A percentile compares a stretch with the other conserved stretches of the same genome.
phyloP scores from a whole-genome alignment of 2,797 vertebrate species.

The Microchirus variegatus region DNA sequence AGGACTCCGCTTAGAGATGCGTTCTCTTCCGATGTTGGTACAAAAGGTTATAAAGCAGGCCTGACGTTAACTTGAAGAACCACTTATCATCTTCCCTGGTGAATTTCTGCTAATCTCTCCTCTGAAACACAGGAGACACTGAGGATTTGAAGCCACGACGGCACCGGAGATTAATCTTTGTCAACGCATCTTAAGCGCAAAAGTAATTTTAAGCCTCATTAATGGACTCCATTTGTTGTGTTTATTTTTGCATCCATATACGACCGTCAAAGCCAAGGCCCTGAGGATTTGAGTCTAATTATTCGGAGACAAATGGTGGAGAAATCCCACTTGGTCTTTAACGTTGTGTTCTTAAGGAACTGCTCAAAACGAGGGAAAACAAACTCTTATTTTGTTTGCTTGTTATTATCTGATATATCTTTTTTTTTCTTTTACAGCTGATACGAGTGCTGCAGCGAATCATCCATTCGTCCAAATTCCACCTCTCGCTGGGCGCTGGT shows the following conservation, averaged over 20 bases:
- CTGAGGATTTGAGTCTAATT: slow-evolving; percentile 50
- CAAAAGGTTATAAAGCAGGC: slow-evolving; percentile 2
- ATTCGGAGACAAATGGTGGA: slow-evolving; percentile 41
- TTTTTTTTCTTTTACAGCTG: neutral
- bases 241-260: slow-evolving; percentile 48
- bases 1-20: too few relatives aligned
- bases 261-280: slow-evolving; percentile 25
- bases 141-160: slow-evolving; percentile 52
- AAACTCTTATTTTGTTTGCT: slow-evolving; percentile 28
- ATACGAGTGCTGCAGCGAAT: neutral
- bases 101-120: slow-evolving; percentile 64
- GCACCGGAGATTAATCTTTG: slow-evolving; percentile 63
- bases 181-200: slow-evolving; percentile 62
- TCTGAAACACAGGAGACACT: slow-evolving; percentile 31
- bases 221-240: slow-evolving; percentile 57
- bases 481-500: too few relatives aligned
- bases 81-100: slow-evolving; percentile 53
- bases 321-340: slow-evolving; percentile 36
- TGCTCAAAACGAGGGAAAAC: slow-evolving; percentile 28
- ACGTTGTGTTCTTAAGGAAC: slow-evolving; percentile 10
- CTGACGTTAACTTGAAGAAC: slow-evolving; percentile 28
- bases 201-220: slow-evolving; percentile 65
- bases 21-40: too few relatives aligned
- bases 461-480: neutral
- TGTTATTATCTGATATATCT: slow-evolving; percentile 6